These are phyloP conservation scores for Peromyscus attwateri DNA, from an alignment of 2,797 vertebrate species.

Conservation along the genomic window DNA sequence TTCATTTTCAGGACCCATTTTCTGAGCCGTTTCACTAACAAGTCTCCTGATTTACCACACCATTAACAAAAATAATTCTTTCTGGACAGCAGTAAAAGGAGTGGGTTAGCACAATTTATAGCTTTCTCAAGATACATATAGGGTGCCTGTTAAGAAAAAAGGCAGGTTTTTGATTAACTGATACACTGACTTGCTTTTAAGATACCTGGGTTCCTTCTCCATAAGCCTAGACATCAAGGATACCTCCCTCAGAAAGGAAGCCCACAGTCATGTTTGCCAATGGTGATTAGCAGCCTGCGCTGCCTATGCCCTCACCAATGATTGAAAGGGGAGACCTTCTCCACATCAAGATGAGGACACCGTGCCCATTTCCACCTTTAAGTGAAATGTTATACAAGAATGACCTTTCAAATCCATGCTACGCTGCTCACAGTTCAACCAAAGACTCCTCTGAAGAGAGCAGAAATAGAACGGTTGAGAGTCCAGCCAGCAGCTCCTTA, in stretches of 20 bases:
- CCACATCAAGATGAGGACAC: background rate
- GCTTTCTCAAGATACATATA: constrained; percentile 76
- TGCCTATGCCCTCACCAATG: background rate
- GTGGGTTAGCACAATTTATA: constrained; percentile 79
- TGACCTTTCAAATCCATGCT: background rate
- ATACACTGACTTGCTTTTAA: constrained; percentile 79
- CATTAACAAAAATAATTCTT: constrained; percentile 84
- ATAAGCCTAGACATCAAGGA: constrained; percentile 6
- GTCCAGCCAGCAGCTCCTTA: background rate
- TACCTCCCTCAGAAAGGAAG: constrained; percentile 13
- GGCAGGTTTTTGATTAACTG: constrained; percentile 78
- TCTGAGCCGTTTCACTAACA: constrained; percentile 82
- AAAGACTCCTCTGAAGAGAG: background rate
- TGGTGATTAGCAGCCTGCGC: constrained; percentile 62
- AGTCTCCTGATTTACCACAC: constrained; percentile 84
- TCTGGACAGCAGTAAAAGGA: constrained; percentile 81
- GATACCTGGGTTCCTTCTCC: constrained; percentile 70
- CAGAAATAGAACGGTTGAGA: background rate
- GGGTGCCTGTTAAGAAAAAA: constrained; percentile 65
- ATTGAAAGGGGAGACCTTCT: constrained; percentile 13
- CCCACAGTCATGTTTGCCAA: constrained; percentile 6
- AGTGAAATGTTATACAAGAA: constrained; percentile 18
- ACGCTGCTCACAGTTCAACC: background rate
- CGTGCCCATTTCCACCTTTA: background rate
- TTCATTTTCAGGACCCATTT: constrained; percentile 84